Evolutionary conservation across 2,888 invertebrate species (phyloP).

Genomic region (Chironomus riparius): DNA sequence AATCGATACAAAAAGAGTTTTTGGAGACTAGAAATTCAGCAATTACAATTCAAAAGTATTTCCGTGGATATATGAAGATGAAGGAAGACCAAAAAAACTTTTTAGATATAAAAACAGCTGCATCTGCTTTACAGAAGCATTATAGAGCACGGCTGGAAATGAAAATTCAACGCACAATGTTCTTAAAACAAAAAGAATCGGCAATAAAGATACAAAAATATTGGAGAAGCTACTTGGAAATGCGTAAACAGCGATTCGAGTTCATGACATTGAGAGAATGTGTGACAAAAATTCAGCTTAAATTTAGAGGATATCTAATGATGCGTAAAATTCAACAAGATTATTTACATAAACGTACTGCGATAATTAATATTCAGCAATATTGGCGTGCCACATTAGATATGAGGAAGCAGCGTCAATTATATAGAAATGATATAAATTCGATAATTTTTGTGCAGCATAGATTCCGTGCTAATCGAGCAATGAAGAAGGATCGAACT

Average conservation of each 20-base stretch:
- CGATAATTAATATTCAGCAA: conserved; percentile 37
- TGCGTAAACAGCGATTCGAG: neutral
- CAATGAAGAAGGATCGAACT: conserved; percentile 37
- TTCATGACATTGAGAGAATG: neutral
- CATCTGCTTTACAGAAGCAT: conserved; percentile 36
- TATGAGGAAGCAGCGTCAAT: conserved; percentile 30
- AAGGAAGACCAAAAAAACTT: conserved; percentile 38
- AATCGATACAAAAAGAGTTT: conserved; percentile 32
- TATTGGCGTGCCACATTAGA: conserved; percentile 38
- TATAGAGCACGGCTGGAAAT: conserved; percentile 35
- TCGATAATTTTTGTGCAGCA: conserved; percentile 31
- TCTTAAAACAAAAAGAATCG: neutral
- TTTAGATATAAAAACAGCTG: conserved; percentile 36
- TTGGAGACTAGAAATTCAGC: conserved; percentile 33
- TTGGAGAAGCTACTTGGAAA: conserved; percentile 10
- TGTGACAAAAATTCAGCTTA: conserved; percentile 37
- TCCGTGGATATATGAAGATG: conserved; percentile 31
- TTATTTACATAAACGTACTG: neutral
- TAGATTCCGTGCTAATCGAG: conserved; percentile 42
- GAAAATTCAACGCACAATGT: conserved; percentile 28
- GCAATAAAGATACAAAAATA: conserved; percentile 28
- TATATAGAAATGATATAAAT: neutral
- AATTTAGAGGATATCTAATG: conserved; percentile 37
- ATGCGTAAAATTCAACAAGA: conserved; percentile 30
- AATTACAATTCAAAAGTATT: conserved; percentile 34